Conservation (phyloP, 1,140 invertebrate species). For the Colletes latitarsis region DNA sequence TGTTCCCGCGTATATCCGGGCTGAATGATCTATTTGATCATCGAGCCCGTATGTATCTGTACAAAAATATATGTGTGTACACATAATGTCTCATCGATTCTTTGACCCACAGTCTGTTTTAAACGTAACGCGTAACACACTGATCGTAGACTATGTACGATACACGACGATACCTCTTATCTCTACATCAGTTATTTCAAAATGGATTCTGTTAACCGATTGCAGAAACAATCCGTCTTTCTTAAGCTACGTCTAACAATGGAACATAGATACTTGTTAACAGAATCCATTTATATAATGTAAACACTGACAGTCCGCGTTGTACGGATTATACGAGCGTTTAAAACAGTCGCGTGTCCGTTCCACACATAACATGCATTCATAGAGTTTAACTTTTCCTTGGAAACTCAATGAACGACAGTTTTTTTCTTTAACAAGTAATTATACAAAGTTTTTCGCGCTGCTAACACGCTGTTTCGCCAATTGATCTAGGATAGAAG, state of each 20-base stretch:
- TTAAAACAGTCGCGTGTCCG: conserved; percentile 65
- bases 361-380: conserved; percentile 33
- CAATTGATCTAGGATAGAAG: conserved; percentile 37
- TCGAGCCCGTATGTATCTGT: conserved; percentile 58
- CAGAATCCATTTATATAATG: conserved; percentile 24
- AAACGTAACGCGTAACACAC: conserved; percentile 69
- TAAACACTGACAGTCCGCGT: conserved; percentile 21
- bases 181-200: background rate
- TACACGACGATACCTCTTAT: background rate
- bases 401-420: conserved; percentile 47
- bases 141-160: conserved; percentile 20
- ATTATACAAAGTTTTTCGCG: conserved; percentile 52
- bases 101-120: conserved; percentile 75
- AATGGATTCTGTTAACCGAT: conserved; percentile 41
- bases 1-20: conserved; percentile 23
- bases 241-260: conserved; percentile 31
- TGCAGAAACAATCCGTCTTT: background rate
- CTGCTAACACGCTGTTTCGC: background rate
- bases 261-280: conserved; percentile 29
- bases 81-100: conserved; percentile 62
- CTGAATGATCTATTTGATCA: conserved; percentile 50
- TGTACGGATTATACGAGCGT: conserved; percentile 60
- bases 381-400: conserved; percentile 26
- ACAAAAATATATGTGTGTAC: conserved; percentile 74
- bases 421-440: conserved; percentile 42